phyloP scores from a whole-genome alignment of 2,797 vertebrate genomes.

The Coluber constrictor region DNA sequence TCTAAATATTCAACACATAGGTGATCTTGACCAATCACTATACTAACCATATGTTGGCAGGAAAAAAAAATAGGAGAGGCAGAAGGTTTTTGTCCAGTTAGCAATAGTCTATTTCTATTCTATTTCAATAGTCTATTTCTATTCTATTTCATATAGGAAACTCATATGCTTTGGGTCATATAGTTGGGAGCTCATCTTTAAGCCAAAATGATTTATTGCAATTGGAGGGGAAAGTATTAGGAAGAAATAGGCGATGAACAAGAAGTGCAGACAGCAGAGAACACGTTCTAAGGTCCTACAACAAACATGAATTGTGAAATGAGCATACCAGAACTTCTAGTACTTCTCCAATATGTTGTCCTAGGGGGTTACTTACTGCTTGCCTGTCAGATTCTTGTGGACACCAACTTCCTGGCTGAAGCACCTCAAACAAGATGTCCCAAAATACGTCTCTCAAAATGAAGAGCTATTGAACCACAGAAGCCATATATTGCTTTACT shows the following conservation, averaged over 20 bases:
- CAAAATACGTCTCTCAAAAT: background rate
- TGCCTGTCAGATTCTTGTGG: background rate
- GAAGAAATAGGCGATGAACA: background rate
- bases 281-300: background rate
- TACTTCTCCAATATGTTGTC: background rate
- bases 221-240: background rate
- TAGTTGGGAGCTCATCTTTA: slow-evolving; percentile 15
- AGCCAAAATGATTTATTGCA: background rate
- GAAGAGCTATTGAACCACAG: background rate
- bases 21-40: background rate
- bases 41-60: background rate
- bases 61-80: background rate
- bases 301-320: background rate
- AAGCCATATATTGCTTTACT: background rate
- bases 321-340: background rate
- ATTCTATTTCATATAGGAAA: slow-evolving; percentile 28
- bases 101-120: background rate
- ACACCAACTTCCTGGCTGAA: slow-evolving; percentile 1
- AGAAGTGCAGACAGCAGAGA: background rate
- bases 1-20: background rate
- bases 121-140: too few relatives aligned
- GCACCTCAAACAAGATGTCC: slow-evolving; percentile 6
- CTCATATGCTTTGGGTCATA: slow-evolving; percentile 20
- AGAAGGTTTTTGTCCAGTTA: background rate
- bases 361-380: background rate